Base-by-base conservation (phyloP, 2,113 vertebrate species). In the Mustela lutreola region DNA sequence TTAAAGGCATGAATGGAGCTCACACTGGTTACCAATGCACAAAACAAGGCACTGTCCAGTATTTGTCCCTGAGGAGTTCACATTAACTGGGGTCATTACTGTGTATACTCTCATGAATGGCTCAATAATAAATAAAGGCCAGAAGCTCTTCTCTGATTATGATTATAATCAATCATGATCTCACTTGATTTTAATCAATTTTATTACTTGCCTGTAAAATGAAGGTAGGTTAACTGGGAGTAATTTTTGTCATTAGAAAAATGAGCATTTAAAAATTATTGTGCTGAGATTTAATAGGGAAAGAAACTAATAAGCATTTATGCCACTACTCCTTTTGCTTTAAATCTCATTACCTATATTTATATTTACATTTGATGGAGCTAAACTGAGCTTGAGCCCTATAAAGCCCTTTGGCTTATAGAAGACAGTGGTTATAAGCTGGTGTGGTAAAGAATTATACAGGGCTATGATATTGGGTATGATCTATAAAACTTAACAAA, bases 201-300 rank as follows among this genome's bases (percentile, higher is more conserved):
- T 76, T 58, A 70, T 92, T 67, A 56, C 4, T 93, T 94, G 31
- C 12, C 10, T 86, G 0, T 33, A 70, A 87, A 86, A 75, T 48
- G 14, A 76, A 70, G 18, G 2, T 39, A 62, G 89, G 28, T 75
- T 89, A 67, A 65, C 0, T 0, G 10, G 14, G 0, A 81, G 12
- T 86, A 70, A 67, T 36, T 86, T 45, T 83, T 67, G 12, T 67
- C 58, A 45, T 93, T 86, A 86, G 19, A 86, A 75, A 70, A 93
- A 62, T 86, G 26, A 86, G 10, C 1, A 67, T 76, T 92, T 89
- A 63, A 48, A 79, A 95, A 50, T 16, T 50, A 0, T 56, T 73
- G 5, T 75, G 5, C 31, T 95, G 33, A 1, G n/a, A 92, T 26
- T 67, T 45, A 85, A 81, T 28, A 48, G 2, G 33, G 8, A 81